A percentile compares a stretch with the other conserved stretches of the same genome.
Conservation (phyloP, 2,797 vertebrate species). For the Arnoldichthys spilopterus region DNA sequence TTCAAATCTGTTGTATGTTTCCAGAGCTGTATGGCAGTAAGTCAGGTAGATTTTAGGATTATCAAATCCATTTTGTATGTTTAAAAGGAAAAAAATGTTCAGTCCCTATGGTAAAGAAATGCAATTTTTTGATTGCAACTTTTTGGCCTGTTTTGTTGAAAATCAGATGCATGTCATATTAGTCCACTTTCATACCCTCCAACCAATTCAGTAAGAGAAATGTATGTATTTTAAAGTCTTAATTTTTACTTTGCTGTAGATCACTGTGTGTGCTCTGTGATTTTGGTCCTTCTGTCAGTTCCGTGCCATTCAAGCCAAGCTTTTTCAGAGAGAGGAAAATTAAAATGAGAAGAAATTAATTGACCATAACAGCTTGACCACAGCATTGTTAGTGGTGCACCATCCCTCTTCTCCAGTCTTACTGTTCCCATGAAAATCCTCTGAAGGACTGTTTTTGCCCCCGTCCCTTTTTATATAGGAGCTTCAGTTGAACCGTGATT, state of each 20-base stretch:
- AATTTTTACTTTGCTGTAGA: slow-evolving; percentile 38
- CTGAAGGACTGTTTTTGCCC: slow-evolving; percentile 37
- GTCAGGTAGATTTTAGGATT: background rate
- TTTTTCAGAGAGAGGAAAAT: slow-evolving; percentile 65
- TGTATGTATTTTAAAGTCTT: slow-evolving; percentile 12
- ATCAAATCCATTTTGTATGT: background rate
- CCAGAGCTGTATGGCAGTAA: background rate
- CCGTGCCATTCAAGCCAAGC: slow-evolving; percentile 22
- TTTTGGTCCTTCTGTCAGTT: slow-evolving; percentile 29
- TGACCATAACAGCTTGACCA: slow-evolving; percentile 76
- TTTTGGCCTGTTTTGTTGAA: background rate
- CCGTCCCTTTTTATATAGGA: slow-evolving; percentile 29
- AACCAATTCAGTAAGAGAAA: background rate
- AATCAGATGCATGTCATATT: background rate
- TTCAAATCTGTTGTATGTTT: slow-evolving; percentile 2
- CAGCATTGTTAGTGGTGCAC: slow-evolving; percentile 81
- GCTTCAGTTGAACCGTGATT: slow-evolving; percentile 33
- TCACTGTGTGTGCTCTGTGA: slow-evolving; percentile 15
- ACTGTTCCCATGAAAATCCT: slow-evolving; percentile 75
- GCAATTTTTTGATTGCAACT: background rate
- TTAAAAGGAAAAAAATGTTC: background rate
- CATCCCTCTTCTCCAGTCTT: slow-evolving; percentile 75
- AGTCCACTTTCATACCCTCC: background rate
- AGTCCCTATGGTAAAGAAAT: background rate
- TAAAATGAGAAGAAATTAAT: slow-evolving; percentile 77